These are phyloP conservation scores for Trachelipus rathkii DNA, from an alignment of 1,140 invertebrate species.

Conservation along the genomic window DNA sequence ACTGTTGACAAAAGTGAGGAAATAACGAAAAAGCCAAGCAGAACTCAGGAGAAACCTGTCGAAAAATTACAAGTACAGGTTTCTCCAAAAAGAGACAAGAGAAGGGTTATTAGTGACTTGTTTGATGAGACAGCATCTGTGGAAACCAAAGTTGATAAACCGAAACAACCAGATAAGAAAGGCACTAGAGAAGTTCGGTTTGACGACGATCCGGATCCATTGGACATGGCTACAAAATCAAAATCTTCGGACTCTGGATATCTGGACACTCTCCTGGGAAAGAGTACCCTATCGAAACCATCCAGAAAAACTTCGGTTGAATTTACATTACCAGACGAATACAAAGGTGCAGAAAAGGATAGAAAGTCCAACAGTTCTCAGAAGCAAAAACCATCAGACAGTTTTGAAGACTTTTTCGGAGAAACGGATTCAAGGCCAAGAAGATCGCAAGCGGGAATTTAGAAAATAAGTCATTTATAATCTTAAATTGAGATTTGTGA, in stretches of 20 bases:
- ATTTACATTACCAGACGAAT: not conserved
- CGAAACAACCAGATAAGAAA: not conserved
- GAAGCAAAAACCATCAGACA: not conserved
- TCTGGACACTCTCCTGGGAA: not conserved
- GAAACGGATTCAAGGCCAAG: not conserved
- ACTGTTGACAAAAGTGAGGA: too few species aligned
- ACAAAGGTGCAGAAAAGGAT: not conserved
- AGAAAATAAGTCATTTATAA: not conserved
- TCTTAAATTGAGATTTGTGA: too few species aligned
- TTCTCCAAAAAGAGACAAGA: not conserved
- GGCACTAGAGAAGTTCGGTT: not conserved
- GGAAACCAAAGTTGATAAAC: not conserved
- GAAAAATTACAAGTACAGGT: not conserved
- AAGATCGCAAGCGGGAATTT: not conserved
- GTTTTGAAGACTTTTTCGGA: not conserved
- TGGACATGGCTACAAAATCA: not conserved
- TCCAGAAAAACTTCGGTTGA: not conserved
- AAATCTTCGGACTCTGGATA: not conserved
- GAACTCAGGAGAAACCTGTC: not conserved
- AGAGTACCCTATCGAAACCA: not conserved
- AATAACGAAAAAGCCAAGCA: too few species aligned
- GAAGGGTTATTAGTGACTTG: not conserved
- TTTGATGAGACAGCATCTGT: not conserved
- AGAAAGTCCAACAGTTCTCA: not conserved
- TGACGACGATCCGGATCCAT: not conserved